Evolutionary conservation across 2,113 vertebrate genomes (phyloP), one percentile per base, ranked within the genome.

Genomic region (Sander lucioperca): DNA sequence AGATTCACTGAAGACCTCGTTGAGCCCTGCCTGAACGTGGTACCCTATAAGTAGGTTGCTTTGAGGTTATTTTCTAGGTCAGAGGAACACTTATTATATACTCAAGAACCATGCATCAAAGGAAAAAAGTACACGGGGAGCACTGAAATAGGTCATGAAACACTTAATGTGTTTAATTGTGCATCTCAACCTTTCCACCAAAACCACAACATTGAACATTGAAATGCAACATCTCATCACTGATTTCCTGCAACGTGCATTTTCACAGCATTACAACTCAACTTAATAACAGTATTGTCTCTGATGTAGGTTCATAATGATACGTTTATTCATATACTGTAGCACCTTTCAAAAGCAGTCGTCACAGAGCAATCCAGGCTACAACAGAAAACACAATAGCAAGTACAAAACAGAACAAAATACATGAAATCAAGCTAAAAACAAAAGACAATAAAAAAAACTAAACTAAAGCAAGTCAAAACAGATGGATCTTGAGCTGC

Each of bases 51-150:
- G 82, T 85, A 83, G 91, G 89, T 72, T 83, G 72, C 15, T 39
- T 30, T 77, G 39, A 69, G 75, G 8, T 76, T 84, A 0, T 87
- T 94, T 93, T 94, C 89, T 94, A 91, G 94, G 94, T 94, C 94
- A 92, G 77, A 83, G 88, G 86, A 91, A 91, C 64, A 63, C 58
- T 67, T 66, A 47, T 8, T 62, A 59, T 25, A 47, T 50, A 25
- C 25, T 50, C n/a, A 58, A 69, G 75, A 77, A 71, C 54, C 69
- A 25, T 85, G 66, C 79, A 77, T 73, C 61, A 6, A 72, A 68
- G 64, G 62, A 36, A 90, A 89, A n/a, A 72, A 30, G 30, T 70
- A 27, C 51, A 50, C 7, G 18, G 23, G 3, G 57, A 45, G 63
- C 47, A 48, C 14, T 79, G 18, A 94, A 91, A 87, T 88, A 92